Conservation (phyloP, 2,113 vertebrate species). For the Sterna hirundo region DNA sequence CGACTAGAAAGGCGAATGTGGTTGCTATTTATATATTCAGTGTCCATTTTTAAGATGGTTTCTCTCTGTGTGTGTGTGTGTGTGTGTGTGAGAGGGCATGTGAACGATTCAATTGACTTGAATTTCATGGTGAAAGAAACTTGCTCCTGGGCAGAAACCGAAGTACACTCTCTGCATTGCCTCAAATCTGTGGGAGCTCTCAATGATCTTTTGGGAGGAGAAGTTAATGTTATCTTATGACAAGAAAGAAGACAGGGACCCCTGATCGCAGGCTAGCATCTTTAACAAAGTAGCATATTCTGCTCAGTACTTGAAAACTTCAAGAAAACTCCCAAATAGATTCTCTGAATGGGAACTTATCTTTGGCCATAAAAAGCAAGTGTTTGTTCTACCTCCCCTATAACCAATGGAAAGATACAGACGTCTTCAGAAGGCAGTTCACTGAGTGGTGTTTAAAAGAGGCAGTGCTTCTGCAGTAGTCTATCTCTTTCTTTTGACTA, state of each 20-base stretch:
- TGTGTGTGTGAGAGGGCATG: neutral
- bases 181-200: neutral
- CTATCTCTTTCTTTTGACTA: neutral
- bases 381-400: neutral
- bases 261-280: neutral
- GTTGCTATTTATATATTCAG: neutral
- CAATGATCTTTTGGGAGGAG: neutral
- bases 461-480: neutral
- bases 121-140: neutral
- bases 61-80: neutral
- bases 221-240: neutral
- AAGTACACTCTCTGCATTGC: neutral
- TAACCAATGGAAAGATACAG: accelerated
- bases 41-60: neutral
- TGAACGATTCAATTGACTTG: neutral
- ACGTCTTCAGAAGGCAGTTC: neutral
- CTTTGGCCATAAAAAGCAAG: neutral
- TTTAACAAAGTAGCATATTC: neutral
- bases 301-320: neutral
- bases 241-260: neutral
- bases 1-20: neutral
- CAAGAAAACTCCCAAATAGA: neutral
- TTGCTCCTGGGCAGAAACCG: neutral
- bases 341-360: neutral
- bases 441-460: neutral